Percentiles rank a stretch among this genome's conserved stretches.
These are phyloP conservation scores for Nomada goodeniana DNA, from an alignment of 2,888 invertebrate species.

Conservation along the genomic window DNA sequence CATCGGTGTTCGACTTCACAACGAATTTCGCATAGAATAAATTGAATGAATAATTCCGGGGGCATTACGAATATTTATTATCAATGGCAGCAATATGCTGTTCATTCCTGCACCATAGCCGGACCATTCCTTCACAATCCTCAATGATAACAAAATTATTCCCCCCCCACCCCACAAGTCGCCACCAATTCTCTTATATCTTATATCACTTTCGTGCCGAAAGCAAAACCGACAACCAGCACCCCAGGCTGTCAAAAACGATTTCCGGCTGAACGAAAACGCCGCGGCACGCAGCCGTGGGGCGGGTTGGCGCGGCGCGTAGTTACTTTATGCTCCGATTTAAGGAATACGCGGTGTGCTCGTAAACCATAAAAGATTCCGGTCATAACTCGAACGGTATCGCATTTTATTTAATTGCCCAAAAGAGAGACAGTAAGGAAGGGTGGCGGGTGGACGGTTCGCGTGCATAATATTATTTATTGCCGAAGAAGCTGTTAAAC, in stretches of 20 bases:
- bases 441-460: slow-evolving; percentile 2
- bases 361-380: slow-evolving; percentile 83
- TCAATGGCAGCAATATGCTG: no score
- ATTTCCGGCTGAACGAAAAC: slow-evolving; percentile 23
- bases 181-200: no score
- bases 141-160: no score
- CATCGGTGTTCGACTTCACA: no score
- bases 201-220: no score
- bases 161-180: no score
- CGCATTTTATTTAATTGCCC: slow-evolving; percentile 84
- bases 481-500: slow-evolving; percentile 83
- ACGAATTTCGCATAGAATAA: no score
- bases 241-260: neutral
- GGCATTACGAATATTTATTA: no score
- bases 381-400: slow-evolving; percentile 84
- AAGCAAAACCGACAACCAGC: no score
- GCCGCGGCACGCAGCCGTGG: slow-evolving; percentile 18
- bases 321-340: slow-evolving; percentile 81
- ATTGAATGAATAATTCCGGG: no score
- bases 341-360: slow-evolving; percentile 81
- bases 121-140: no score
- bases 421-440: neutral
- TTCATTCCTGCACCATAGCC: no score
- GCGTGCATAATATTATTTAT: slow-evolving; percentile 84
- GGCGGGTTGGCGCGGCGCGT: slow-evolving; percentile 19